Percentiles rank a stretch among this genome's conserved stretches.
These are phyloP conservation scores for Halcyon chelicuti DNA, from an alignment of 2,797 vertebrate genomes.

Conservation along the genomic window DNA sequence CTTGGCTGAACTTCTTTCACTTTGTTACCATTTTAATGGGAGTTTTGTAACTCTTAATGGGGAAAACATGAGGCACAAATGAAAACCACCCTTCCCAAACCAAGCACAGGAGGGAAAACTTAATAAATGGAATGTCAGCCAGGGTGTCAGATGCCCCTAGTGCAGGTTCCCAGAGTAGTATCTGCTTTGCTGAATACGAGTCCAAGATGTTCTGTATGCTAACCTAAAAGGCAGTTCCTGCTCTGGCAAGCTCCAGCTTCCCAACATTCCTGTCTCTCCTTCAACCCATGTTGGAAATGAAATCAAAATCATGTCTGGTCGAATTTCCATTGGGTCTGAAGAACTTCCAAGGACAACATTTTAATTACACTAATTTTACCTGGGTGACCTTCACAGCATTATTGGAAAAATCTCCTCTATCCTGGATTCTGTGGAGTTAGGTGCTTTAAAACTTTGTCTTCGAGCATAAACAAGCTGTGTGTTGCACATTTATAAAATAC, in stretches of 20 bases:
- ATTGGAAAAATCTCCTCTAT: not conserved
- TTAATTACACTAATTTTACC: not conserved
- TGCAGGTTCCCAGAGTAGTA: not conserved
- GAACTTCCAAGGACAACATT: not conserved
- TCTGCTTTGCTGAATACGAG: not conserved
- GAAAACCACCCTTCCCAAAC: not conserved
- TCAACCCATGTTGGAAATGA: not conserved
- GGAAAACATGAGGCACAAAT: constrained; percentile 26
- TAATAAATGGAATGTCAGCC: not conserved
- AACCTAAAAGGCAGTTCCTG: not conserved
- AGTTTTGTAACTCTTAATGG: constrained; percentile 53
- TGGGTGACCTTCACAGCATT: not conserved
- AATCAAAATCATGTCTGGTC: not conserved
- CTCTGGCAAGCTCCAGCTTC: not conserved
- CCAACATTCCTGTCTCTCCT: not conserved
- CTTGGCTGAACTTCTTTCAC: constrained; percentile 31
- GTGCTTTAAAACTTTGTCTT: not conserved
- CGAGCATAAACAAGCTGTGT: not conserved
- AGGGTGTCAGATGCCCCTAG: not conserved
- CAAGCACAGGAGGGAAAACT: not conserved
- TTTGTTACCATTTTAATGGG: not conserved
- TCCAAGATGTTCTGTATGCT: not conserved
- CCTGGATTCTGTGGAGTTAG: not conserved
- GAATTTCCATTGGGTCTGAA: not conserved
- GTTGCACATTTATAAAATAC: not conserved